A percentile compares a stretch with the other conserved stretches of the same genome.
Evolutionary conservation across 1,140 invertebrate genomes (phyloP).

Genomic region (Drosophila pseudoobscura): DNA sequence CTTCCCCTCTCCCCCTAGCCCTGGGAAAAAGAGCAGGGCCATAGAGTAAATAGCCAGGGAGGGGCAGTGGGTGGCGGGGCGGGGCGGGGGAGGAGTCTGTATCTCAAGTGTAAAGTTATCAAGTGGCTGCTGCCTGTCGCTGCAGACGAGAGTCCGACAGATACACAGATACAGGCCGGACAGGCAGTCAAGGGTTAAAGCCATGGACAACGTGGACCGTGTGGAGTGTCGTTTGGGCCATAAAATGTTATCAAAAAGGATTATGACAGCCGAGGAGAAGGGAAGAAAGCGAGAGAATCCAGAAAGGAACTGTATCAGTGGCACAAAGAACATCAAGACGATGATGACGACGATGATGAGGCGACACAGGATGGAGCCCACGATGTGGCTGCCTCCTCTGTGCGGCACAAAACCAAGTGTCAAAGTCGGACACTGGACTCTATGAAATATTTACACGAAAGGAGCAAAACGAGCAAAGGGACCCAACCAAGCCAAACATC

Average conservation of each 20-base stretch:
- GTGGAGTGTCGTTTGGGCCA: conserved; percentile 57
- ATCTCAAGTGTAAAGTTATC: conserved; percentile 75
- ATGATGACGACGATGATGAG: conserved; percentile 38
- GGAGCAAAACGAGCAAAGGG: conserved; percentile 35
- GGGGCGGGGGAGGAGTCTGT: too few species aligned
- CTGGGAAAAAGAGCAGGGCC: conserved; percentile 8
- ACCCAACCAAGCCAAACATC: conserved; percentile 15
- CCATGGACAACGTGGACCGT: conserved; percentile 73
- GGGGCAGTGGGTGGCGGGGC: background rate
- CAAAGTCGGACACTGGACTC: conserved; percentile 43
- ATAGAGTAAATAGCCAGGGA: conserved; percentile 19
- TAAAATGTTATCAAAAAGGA: conserved; percentile 80
- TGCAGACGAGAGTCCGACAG: conserved; percentile 30
- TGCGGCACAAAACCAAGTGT: conserved; percentile 18
- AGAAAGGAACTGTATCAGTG: conserved; percentile 62
- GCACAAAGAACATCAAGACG: conserved; percentile 53
- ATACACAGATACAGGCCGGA: conserved; percentile 19
- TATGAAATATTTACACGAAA: conserved; percentile 56
- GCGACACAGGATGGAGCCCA: background rate
- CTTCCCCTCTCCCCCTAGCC: conserved; percentile 5
- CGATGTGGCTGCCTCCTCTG: too few species aligned
- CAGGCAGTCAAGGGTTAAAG: conserved; percentile 69
- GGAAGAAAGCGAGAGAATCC: background rate
- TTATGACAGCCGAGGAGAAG: conserved; percentile 65
- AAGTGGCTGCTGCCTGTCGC: conserved; percentile 51